phyloP scores from a whole-genome alignment of 2,797 vertebrate species.

The Onychomys arenicola region DNA sequence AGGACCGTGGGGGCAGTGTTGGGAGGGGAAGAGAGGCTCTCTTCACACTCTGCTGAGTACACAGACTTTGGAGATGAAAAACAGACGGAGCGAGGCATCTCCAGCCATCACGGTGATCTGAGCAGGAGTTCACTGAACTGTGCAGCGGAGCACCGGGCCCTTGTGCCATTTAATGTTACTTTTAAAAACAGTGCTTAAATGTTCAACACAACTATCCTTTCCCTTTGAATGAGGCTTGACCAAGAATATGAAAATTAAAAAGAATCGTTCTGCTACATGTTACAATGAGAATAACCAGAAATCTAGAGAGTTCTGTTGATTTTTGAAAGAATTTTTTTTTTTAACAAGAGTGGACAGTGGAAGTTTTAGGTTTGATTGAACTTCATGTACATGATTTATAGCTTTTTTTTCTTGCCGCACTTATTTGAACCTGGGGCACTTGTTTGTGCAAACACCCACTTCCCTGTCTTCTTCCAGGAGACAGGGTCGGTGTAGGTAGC shows the following conservation, averaged over 20 bases:
- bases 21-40: constrained; percentile 88
- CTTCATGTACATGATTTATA: constrained; percentile 69
- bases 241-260: constrained; percentile 82
- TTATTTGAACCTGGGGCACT: constrained; percentile 79
- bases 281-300: constrained; percentile 72
- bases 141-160: constrained; percentile 86
- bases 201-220: constrained; percentile 64
- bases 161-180: constrained; percentile 84
- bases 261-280: constrained; percentile 66
- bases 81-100: constrained; percentile 91
- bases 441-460: constrained; percentile 79
- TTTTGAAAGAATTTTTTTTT: constrained; percentile 75
- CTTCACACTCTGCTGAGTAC: constrained; percentile 94
- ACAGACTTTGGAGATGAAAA: constrained; percentile 90
- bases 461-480: constrained; percentile 47
- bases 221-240: constrained; percentile 75
- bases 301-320: constrained; percentile 85
- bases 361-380: constrained; percentile 86
- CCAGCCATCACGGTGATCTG: constrained; percentile 89
- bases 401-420: constrained; percentile 41
- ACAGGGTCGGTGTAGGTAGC: background rate
- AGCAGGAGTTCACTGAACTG: constrained; percentile 90
- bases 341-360: constrained; percentile 86
- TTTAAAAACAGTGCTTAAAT: constrained; percentile 72
- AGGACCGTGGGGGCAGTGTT: constrained; percentile 85